Base-by-base conservation (phyloP, 2,113 vertebrate genomes). In the Origma solitaria region DNA sequence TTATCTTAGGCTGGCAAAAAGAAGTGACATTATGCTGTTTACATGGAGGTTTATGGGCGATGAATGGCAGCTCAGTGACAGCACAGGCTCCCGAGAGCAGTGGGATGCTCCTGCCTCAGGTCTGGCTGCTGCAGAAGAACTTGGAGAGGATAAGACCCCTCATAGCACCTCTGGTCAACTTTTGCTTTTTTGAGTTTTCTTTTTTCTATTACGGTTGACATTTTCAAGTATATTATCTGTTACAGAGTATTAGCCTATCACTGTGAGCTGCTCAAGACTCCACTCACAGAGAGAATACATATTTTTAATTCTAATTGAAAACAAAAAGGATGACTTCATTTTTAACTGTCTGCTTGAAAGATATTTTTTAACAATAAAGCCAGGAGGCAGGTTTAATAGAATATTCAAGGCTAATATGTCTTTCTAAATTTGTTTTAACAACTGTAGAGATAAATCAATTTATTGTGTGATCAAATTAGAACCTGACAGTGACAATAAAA, bases 1-100 rank as follows among this genome's bases (percentile, higher is more conserved):
- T 96, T 97, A 96, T 95, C 95, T 96, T 60, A 45, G 40, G 28
- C 65, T 89, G 75, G 64, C 88, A 96, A 95, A 95, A 94, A 97
- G 92, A 79, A 75, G 68, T 72, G 61, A 81, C 57, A 79, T 80
- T 83, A 47, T n/a, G 38, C 64, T 66, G 57, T 93, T 96, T 90
- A 81, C 84, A 73, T 44, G 73, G 58, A 82, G 78, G 82, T 83
- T 93, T 94, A 18, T 72, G 92, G 53, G n/a, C 82, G 62, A 62
- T 66, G 81, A 90, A 89, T 78, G 77, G 79, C 92, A 95, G 92
- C 45, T 51, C 44, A 85, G 73, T 24, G 69, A 82, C 89, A 61
- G 35, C 75, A 21, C 35, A 82, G 58, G 54, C 21, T 37, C 56
- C 83, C 1, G 17, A 62, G 85, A 92, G 78, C 86, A 65, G 45